A percentile compares a stretch with the other conserved stretches of the same genome.
These are phyloP conservation scores for Melierax canorus DNA, from an alignment of 2,113 vertebrate species.

Conservation along the genomic window DNA sequence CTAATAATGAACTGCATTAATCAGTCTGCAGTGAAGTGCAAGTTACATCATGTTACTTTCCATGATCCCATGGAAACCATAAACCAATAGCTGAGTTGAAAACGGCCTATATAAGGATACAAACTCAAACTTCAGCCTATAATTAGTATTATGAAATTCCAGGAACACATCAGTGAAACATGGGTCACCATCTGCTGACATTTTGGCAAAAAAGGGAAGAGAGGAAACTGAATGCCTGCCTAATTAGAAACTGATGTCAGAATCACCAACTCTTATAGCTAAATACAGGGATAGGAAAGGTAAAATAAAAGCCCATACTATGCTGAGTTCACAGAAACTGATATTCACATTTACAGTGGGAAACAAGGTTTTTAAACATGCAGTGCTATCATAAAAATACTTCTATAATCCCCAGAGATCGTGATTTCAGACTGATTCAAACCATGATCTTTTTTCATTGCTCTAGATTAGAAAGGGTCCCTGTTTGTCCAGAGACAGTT, in stretches of 20 bases:
- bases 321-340: not conserved
- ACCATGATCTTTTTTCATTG: not conserved
- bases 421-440: not conserved
- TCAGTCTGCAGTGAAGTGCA: not conserved
- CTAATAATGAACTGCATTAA: not conserved
- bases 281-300: not conserved
- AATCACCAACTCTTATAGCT: not conserved
- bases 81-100: not conserved
- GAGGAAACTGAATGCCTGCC: not conserved
- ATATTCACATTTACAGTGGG: not conserved
- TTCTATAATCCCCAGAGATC: not conserved
- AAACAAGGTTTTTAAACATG: not conserved
- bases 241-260: slow-evolving; percentile 5
- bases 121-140: slow-evolving; percentile 13
- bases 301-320: not conserved
- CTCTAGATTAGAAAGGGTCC: not conserved
- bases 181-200: slow-evolving; percentile 32
- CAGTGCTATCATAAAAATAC: not conserved
- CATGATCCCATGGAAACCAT: not conserved
- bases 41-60: not conserved
- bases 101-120: not conserved
- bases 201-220: not conserved
- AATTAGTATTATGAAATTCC: slow-evolving; percentile 23
- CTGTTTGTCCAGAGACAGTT: not conserved
- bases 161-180: slow-evolving; percentile 2